These are phyloP conservation scores for Festucalex cinctus DNA, from an alignment of 2,113 vertebrate genomes.

Conservation along the genomic window DNA sequence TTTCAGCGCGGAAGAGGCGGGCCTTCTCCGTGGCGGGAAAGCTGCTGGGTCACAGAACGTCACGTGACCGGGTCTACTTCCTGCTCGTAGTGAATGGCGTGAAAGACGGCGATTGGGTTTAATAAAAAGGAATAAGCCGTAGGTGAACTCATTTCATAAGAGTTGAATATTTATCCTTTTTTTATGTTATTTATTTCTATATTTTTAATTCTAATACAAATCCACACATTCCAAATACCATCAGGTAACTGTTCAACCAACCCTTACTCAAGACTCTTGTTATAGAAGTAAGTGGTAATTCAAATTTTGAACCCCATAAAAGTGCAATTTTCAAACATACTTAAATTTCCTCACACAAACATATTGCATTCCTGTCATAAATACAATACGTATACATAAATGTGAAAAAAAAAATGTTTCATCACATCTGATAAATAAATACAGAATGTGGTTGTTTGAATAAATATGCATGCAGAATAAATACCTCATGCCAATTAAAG, in stretches of 20 bases:
- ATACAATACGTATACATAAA: neutral
- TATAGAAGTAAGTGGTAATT: too few relatives aligned
- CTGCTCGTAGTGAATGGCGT: constrained; percentile 59
- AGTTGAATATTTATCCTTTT: too few relatives aligned
- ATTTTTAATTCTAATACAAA: too few relatives aligned
- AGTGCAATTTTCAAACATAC: too few relatives aligned
- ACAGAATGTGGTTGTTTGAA: neutral
- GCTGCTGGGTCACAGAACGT: neutral
- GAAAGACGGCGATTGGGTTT: constrained; percentile 54
- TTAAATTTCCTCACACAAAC: neutral
- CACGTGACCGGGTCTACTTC: constrained; percentile 57
- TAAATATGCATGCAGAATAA: neutral
- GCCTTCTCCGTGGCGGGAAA: constrained; percentile 64
- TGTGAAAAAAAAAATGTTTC: neutral
- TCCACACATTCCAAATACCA: too few relatives aligned
- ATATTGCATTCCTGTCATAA: neutral
- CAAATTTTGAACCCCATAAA: too few relatives aligned
- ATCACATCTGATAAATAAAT: neutral
- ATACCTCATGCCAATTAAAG: neutral
- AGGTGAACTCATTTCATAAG: neutral
- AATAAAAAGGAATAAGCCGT: neutral
- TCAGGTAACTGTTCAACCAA: too few relatives aligned
- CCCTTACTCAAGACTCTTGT: too few relatives aligned
- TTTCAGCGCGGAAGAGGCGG: constrained; percentile 24
- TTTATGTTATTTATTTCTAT: too few relatives aligned